Conservation (phyloP, 2,888 invertebrate species). For the Dynastes hyllus region DNA sequence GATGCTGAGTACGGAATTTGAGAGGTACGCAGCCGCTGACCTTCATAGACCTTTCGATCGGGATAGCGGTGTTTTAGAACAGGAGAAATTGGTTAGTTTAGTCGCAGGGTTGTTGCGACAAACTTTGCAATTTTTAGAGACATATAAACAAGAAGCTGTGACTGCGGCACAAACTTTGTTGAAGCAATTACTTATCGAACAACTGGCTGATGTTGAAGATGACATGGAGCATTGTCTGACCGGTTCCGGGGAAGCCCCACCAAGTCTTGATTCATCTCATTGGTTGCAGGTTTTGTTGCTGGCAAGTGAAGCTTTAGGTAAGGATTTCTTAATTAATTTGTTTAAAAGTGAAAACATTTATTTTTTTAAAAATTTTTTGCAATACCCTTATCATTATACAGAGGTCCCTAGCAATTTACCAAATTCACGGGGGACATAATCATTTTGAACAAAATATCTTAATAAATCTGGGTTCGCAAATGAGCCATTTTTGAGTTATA, state of each 20-base stretch:
- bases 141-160: slow-evolving; percentile 90
- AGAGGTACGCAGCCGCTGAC: slow-evolving; percentile 90
- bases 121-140: slow-evolving; percentile 90
- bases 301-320: slow-evolving; percentile 68
- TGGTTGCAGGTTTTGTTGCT: slow-evolving; percentile 68
- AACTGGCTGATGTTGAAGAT: slow-evolving; percentile 75
- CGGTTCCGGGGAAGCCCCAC: slow-evolving; percentile 70
- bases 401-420: too few species aligned
- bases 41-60: slow-evolving; percentile 86
- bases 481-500: too few species aligned
- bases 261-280: slow-evolving; percentile 67
- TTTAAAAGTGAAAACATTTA: too few species aligned
- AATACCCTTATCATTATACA: too few species aligned
- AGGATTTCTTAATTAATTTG: slow-evolving; percentile 46
- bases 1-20: slow-evolving; percentile 97
- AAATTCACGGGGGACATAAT: too few species aligned
- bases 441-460: too few species aligned
- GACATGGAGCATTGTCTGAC: slow-evolving; percentile 75
- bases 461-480: too few species aligned
- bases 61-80: slow-evolving; percentile 79
- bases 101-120: slow-evolving; percentile 92
- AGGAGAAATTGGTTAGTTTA: slow-evolving; percentile 79
- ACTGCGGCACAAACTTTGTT: slow-evolving; percentile 91
- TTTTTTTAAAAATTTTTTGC: too few species aligned
- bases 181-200: slow-evolving; percentile 91